Evolutionary conservation across 37 sponge, comb jelly and placozoan species (phyloP).

Genomic region (Ianthella basta): DNA sequence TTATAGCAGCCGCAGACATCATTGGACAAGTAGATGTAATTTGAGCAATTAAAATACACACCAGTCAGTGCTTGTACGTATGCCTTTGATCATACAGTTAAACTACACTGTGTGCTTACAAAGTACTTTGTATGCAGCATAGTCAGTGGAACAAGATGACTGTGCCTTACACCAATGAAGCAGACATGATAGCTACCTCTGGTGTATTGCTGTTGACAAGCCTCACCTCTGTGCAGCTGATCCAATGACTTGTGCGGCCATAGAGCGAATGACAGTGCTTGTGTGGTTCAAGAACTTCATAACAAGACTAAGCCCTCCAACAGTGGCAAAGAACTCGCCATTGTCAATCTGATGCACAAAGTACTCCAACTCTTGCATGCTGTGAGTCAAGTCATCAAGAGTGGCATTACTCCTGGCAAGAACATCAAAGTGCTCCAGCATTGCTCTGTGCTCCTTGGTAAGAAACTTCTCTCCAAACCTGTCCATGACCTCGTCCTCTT

Average conservation of each 20-base stretch:
- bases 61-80: too few species aligned
- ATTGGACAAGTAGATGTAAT: too few species aligned
- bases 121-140: too few species aligned
- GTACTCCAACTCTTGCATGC: slow-evolving; percentile 81
- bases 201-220: background rate
- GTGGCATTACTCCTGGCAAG: slow-evolving; percentile 21
- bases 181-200: too few species aligned
- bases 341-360: slow-evolving; percentile 89
- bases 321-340: slow-evolving; percentile 66
- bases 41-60: too few species aligned
- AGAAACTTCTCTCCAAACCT: slow-evolving; percentile 16
- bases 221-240: slow-evolving; percentile 85
- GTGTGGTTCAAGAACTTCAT: slow-evolving; percentile 69
- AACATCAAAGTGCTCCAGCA: slow-evolving; percentile 48
- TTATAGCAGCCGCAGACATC: too few species aligned
- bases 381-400: slow-evolving; percentile 36
- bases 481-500: too few species aligned
- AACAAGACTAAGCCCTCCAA: slow-evolving; percentile 76
- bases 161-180: too few species aligned
- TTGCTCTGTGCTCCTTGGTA: slow-evolving; percentile 29
- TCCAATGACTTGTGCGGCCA: slow-evolving; percentile 81
- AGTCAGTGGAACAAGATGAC: too few species aligned
- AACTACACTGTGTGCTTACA: too few species aligned
- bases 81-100: too few species aligned
- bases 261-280: slow-evolving; percentile 44